Conservation (phyloP, 1,140 invertebrate species). For the Calephelis nemesis region DNA sequence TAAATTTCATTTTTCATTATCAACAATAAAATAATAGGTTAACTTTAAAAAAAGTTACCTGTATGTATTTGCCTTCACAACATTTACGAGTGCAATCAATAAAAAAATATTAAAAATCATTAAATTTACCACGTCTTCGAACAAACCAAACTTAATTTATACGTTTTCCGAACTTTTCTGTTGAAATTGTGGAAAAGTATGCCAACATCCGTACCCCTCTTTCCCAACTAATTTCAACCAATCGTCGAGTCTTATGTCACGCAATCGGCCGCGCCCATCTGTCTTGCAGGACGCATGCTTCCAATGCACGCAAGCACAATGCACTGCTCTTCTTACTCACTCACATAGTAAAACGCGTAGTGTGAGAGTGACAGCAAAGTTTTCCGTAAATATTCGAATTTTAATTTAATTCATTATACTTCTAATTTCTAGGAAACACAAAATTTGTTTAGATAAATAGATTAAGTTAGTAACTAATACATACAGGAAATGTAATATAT, state of each 20-base stretch:
- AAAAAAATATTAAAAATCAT: constrained; percentile 7
- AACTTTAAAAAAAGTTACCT: no score
- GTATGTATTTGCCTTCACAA: no score
- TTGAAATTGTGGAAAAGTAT: constrained; percentile 55
- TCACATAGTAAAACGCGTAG: constrained; percentile 30
- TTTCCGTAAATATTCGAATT: constrained; percentile 65
- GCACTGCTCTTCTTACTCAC: constrained; percentile 48
- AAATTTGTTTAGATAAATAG: neutral
- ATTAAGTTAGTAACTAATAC: no score
- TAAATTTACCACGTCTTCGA: constrained; percentile 15
- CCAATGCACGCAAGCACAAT: constrained; percentile 43
- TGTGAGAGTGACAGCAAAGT: constrained; percentile 44
- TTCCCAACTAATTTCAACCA: constrained; percentile 47
- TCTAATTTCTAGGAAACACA: neutral
- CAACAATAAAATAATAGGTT: no score
- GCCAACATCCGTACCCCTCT: constrained; percentile 55
- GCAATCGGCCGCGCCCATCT: constrained; percentile 55
- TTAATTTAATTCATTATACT: constrained; percentile 52
- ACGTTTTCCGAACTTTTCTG: constrained; percentile 53
- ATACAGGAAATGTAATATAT: no score
- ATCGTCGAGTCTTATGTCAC: constrained; percentile 43
- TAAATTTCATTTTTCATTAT: no score
- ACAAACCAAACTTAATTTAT: constrained; percentile 15
- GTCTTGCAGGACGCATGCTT: constrained; percentile 66
- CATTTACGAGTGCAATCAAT: no score